These are phyloP conservation scores for Lepidocyrtoides sp. DNA, from an alignment of 2,888 invertebrate species.

Conservation along the genomic window DNA sequence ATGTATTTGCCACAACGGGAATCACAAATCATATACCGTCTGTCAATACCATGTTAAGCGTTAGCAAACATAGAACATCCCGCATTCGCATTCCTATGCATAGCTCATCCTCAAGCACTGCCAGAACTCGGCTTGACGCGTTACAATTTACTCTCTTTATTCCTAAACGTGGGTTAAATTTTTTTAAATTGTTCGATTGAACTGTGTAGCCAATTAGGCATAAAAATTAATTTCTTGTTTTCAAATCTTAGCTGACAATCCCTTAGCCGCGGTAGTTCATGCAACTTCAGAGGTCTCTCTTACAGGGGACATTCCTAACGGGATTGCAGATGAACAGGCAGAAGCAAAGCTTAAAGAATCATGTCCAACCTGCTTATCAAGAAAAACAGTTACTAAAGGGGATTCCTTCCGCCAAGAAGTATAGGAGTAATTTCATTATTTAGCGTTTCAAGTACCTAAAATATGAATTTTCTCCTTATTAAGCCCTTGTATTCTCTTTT, in stretches of 20 bases:
- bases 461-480: neutral
- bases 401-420: conserved; percentile 81
- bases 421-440: neutral
- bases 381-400: conserved; percentile 86
- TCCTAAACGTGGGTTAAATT: conserved; percentile 43
- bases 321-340: conserved; percentile 74
- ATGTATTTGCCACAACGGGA: conserved; percentile 81
- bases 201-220: too few species aligned
- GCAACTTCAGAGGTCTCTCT: conserved; percentile 80
- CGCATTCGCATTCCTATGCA: conserved; percentile 76
- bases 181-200: neutral
- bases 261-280: conserved; percentile 76
- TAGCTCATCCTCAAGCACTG: conserved; percentile 38
- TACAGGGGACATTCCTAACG: conserved; percentile 72
- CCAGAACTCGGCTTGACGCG: conserved; percentile 27
- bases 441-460: too few species aligned
- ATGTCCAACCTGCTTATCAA: conserved; percentile 86
- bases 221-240: neutral
- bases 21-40: conserved; percentile 83
- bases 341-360: conserved; percentile 74
- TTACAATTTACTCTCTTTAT: conserved; percentile 48
- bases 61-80: conserved; percentile 71
- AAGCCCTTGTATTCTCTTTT: neutral
- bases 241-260: conserved; percentile 71
- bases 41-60: conserved; percentile 80